phyloP scores from a whole-genome alignment of 2,113 vertebrate species.

The Rhombomys opimus region DNA sequence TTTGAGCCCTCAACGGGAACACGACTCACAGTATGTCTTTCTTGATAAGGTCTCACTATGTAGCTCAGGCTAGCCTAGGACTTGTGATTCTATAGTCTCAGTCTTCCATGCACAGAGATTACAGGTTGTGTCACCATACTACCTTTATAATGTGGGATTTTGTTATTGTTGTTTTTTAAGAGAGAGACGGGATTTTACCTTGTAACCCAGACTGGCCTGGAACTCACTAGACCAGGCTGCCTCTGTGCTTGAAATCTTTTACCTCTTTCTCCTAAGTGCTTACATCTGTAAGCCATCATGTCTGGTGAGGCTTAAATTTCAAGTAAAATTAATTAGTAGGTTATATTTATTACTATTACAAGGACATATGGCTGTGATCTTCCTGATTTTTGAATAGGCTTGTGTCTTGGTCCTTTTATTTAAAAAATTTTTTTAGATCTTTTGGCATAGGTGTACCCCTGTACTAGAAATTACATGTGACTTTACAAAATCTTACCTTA shows the following conservation, averaged over 20 bases:
- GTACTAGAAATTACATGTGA: neutral
- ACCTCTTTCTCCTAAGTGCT: neutral
- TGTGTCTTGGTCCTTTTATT: constrained; percentile 54
- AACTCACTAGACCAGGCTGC: neutral
- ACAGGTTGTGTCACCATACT: neutral
- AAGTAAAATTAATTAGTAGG: constrained; percentile 29
- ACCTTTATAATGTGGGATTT: neutral
- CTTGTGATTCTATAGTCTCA: neutral
- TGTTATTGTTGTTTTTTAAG: neutral
- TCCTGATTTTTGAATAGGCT: constrained; percentile 32
- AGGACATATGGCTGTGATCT: constrained; percentile 6
- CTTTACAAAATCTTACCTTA: constrained; percentile 53
- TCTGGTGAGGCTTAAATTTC: constrained; percentile 14
- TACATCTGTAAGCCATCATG: neutral
- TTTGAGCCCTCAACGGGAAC: too few species aligned
- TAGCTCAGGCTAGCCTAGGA: neutral
- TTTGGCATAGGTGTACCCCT: neutral
- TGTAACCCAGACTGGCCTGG: neutral
- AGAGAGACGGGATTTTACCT: neutral
- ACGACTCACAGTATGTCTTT: neutral
- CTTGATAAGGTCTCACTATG: neutral
- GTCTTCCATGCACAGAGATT: neutral
- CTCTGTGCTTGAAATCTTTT: neutral
- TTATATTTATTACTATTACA: neutral
- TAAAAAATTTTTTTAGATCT: constrained; percentile 10